Evolutionary conservation across 2,113 vertebrate species (phyloP), one percentile per base, ranked within the genome.

Genomic region (Chloropsis hardwickii): DNA sequence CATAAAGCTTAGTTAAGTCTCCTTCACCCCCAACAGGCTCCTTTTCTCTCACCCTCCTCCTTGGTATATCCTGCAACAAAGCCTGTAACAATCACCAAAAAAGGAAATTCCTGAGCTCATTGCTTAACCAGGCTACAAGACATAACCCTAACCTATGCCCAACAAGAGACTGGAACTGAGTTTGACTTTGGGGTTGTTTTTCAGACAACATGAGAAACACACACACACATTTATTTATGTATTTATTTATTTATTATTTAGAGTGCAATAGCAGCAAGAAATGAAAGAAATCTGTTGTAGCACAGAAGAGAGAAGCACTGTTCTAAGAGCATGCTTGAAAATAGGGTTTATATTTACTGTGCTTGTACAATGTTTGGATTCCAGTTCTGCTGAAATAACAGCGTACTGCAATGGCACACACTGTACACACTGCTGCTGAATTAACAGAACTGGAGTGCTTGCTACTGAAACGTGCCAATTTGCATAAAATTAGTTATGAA

Each of bases 1-100:
- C 47, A 84, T 71, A 84, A 96, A 94, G 94, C 64, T 88, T 73
- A 50, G 45, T 78, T 91, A 78, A 97, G 76, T 78, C 69, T 67
- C 47, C 83, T 83, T 94, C 72, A 71, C 69, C 64, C 48, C 56
- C 72, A 88, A 22, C 60, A 86, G 64, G n/a, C 60, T 88, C 72
- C 53, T 73, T 92, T 94, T 77, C 70, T 77, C 39, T 80, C 23
- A 0, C 64, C 33, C 54, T 74, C 54, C 79, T 94, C 80, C 10
- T 47, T 51, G 39, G 19, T 56, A 81, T 48, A 81, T 37, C 47
- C 86, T 90, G 31, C 64, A 90, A 62, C 35, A 83, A 97, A 95
- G 67, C 70, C 62, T 86, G 1, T 44, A 73, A 54, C 24, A 16
- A 51, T 79, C 88, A 94, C 71, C 51, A 92, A 92, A 95, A 95